Evolutionary conservation across 2,797 vertebrate species (phyloP).

Genomic region (Neosalanx taihuensis): DNA sequence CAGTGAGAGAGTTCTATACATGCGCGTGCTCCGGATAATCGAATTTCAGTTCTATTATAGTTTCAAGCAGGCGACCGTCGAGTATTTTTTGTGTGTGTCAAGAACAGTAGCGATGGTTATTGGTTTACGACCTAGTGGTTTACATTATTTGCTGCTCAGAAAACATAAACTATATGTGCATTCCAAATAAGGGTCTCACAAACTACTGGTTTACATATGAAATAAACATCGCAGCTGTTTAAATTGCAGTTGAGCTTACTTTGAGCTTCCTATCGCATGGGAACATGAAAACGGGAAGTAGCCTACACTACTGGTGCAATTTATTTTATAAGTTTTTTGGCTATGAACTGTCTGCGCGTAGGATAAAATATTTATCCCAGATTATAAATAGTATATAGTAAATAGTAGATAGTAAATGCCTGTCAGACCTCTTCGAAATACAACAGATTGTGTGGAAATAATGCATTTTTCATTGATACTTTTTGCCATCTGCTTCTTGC

Average conservation of each 20-base stretch:
- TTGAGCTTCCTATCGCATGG: constrained; percentile 30
- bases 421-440: constrained; percentile 18
- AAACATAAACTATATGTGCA: background rate
- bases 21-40: background rate
- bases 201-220: too few relatives aligned
- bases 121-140: constrained; percentile 15
- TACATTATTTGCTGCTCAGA: background rate
- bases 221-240: too few relatives aligned
- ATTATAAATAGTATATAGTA: too few relatives aligned
- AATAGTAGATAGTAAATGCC: too few relatives aligned
- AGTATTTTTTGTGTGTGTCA: background rate
- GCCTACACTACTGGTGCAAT: constrained; percentile 12
- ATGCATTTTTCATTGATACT: constrained; percentile 61
- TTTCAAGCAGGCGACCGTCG: background rate
- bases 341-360: background rate
- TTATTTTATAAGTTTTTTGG: too few relatives aligned
- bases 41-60: background rate
- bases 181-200: too few relatives aligned
- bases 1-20: background rate
- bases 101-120: background rate
- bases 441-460: constrained; percentile 51
- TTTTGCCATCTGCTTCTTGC: constrained; percentile 64
- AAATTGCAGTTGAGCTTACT: background rate
- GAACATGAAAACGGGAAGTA: constrained; percentile 46
- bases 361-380: background rate